Evolutionary conservation across 2,888 invertebrate genomes (phyloP).

Genomic region (Caenorhabditis zanzibari): DNA sequence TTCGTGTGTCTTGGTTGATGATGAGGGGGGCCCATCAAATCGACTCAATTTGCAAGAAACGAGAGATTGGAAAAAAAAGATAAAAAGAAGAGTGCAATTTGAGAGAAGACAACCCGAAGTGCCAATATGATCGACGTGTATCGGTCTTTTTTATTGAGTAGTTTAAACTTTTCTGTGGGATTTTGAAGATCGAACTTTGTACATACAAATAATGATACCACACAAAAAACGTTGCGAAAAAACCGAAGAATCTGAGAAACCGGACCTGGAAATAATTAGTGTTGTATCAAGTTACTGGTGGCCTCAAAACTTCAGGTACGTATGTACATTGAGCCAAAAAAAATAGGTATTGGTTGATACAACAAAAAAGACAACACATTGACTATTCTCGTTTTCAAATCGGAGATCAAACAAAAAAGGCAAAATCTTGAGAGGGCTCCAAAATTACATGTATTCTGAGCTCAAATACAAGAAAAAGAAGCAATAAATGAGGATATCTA

Average conservation of each 20-base stretch:
- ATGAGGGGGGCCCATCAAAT: background rate
- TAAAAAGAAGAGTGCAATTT: background rate
- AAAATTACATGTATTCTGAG: too few relatives aligned
- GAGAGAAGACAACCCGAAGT: background rate
- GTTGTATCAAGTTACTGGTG: background rate
- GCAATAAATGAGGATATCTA: background rate
- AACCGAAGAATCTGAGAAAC: background rate
- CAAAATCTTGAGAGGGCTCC: too few relatives aligned
- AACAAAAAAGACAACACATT: background rate
- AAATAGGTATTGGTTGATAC: too few relatives aligned
- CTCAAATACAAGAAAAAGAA: background rate
- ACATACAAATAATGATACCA: too few relatives aligned
- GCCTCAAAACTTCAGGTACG: too few relatives aligned
- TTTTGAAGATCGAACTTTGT: too few relatives aligned
- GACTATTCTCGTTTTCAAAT: background rate
- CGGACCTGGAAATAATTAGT: background rate
- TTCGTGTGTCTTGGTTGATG: conserved; percentile 1
- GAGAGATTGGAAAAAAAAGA: background rate
- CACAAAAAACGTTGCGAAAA: too few relatives aligned
- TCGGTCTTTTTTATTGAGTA: too few relatives aligned
- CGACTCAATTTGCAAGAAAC: background rate
- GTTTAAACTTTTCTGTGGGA: too few relatives aligned
- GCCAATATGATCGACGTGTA: conserved; percentile 1
- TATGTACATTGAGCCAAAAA: too few relatives aligned
- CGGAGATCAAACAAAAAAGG: too few relatives aligned